Evolutionary conservation across 2,797 vertebrate species (phyloP).

Genomic region (Characodon lateralis): DNA sequence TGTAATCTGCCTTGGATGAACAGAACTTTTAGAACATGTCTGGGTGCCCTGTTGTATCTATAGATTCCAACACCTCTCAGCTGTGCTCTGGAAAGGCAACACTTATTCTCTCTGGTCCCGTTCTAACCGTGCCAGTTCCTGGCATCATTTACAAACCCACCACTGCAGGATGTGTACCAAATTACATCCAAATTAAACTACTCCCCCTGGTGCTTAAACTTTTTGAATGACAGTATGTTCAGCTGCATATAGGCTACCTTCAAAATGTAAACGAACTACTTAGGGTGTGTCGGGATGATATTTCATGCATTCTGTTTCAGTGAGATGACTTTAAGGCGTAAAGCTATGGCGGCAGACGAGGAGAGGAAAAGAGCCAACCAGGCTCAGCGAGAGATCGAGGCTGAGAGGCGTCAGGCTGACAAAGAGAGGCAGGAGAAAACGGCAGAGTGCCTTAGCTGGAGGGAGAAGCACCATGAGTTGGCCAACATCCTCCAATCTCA

Average conservation of each 20-base stretch:
- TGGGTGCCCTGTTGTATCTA: no score
- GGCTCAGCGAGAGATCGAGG: slow-evolving; percentile 73
- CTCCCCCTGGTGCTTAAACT: neutral
- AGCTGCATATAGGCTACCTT: neutral
- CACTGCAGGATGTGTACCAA: neutral
- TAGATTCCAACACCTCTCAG: no score
- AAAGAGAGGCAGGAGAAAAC: slow-evolving; percentile 69
- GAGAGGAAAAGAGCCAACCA: slow-evolving; percentile 59
- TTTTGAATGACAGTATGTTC: neutral
- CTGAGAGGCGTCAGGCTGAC: slow-evolving; percentile 63
- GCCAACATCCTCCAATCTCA: slow-evolving; percentile 60
- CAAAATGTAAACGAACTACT: neutral
- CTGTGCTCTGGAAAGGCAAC: neutral
- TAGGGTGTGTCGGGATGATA: neutral
- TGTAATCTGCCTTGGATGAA: no score
- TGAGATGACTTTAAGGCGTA: slow-evolving; percentile 64
- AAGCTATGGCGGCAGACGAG: slow-evolving; percentile 68
- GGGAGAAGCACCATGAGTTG: slow-evolving; percentile 70
- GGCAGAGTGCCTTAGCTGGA: slow-evolving; percentile 75
- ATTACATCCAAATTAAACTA: neutral
- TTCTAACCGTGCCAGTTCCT: neutral
- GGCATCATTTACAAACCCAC: neutral
- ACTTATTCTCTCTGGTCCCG: neutral
- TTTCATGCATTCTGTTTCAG: slow-evolving; percentile 43
- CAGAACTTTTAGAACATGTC: no score